Conservation (phyloP, 2,113 vertebrate genomes). For the Sebastes fasciatus region DNA sequence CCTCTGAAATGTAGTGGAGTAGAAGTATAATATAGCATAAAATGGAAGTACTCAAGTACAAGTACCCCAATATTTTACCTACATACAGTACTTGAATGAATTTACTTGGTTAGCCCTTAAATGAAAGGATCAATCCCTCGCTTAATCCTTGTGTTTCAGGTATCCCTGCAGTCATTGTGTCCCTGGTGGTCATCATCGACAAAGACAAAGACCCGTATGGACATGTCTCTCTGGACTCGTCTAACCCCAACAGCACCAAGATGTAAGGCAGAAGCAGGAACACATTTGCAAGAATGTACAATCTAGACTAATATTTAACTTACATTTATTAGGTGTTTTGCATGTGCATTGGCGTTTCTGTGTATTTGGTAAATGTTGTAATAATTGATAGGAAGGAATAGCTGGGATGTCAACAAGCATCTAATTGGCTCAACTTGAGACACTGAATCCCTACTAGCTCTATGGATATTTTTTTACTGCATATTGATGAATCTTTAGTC, state of each 20-base stretch:
- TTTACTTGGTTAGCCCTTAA: background rate
- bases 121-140: background rate
- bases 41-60: background rate
- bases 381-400: background rate
- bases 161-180: constrained; percentile 71
- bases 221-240: background rate
- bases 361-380: background rate
- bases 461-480: background rate
- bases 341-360: background rate
- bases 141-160: constrained; percentile 59
- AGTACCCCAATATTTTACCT: background rate
- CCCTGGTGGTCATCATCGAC: constrained; percentile 46
- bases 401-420: background rate
- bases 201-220: constrained; percentile 31
- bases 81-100: background rate
- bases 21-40: background rate
- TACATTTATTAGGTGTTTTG: background rate
- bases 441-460: background rate
- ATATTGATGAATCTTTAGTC: background rate
- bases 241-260: background rate
- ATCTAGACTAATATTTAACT: background rate
- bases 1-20: background rate
- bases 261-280: constrained; percentile 39
- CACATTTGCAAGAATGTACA: background rate
- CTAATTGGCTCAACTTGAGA: background rate